phyloP scores from a whole-genome alignment of 2,888 invertebrate species.

The Stenichneumon culpator region DNA sequence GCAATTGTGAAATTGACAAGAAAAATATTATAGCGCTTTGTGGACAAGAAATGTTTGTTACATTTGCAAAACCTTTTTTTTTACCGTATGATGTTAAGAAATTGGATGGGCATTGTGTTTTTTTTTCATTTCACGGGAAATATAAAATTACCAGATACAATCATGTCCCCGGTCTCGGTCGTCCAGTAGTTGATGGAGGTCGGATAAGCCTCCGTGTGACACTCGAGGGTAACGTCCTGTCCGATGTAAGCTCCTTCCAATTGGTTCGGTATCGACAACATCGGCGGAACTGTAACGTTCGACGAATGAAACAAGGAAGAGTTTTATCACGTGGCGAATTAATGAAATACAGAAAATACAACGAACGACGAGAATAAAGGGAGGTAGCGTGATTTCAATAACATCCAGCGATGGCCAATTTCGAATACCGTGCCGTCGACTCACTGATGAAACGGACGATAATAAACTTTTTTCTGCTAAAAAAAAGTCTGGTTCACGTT shows the following conservation, averaged over 20 bases:
- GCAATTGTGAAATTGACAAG: not conserved
- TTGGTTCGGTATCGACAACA: conserved; percentile 97
- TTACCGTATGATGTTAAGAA: not conserved
- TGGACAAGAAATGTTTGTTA: not conserved
- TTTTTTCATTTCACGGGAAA: conserved; percentile 59
- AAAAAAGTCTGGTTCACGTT: not conserved
- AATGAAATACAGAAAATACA: conserved; percentile 10
- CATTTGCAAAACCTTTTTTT: not conserved
- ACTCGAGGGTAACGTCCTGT: conserved; percentile 95
- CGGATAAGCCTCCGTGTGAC: conserved; percentile 96
- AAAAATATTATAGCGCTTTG: not conserved
- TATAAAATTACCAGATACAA: conserved; percentile 92
- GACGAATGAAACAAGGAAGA: conserved; percentile 60
- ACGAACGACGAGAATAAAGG: not conserved
- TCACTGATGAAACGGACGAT: not conserved
- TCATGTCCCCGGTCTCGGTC: conserved; percentile 96
- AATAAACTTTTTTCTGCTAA: too few species aligned
- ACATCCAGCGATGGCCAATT: not conserved
- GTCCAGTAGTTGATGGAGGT: conserved; percentile 98
- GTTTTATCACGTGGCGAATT: conserved; percentile 16
- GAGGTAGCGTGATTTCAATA: not conserved
- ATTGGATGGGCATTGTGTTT: not conserved
- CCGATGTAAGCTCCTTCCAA: conserved; percentile 95
- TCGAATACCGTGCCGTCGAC: not conserved
- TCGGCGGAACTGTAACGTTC: conserved; percentile 92